These are phyloP conservation scores for Anoplolepis gracilipes DNA, from an alignment of 1,140 invertebrate species.

Conservation along the genomic window DNA sequence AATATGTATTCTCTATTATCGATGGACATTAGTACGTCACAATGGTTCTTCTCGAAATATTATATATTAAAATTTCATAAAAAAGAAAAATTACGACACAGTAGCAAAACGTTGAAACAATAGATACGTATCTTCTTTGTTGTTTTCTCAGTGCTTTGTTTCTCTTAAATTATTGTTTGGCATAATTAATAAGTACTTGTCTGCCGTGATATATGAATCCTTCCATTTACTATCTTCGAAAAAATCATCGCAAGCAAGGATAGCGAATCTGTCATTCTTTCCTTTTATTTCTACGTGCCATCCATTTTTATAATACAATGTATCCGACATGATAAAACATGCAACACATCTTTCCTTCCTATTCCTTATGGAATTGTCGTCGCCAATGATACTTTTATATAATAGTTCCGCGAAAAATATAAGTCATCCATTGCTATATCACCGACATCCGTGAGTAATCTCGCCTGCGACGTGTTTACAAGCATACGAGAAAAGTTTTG, in stretches of 20 bases:
- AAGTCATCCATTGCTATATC: slow-evolving; percentile 18
- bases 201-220: slow-evolving; percentile 31
- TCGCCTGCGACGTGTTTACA: slow-evolving; percentile 42
- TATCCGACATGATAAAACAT: slow-evolving; percentile 1
- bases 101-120: background rate
- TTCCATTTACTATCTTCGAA: background rate
- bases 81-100: background rate
- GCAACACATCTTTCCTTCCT: background rate
- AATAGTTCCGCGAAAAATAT: slow-evolving; percentile 49
- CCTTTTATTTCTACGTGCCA: background rate
- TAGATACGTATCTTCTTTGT: background rate
- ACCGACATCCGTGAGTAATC: slow-evolving; percentile 54
- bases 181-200: background rate
- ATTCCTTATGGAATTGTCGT: background rate
- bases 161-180: slow-evolving; percentile 6
- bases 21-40: background rate
- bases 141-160: slow-evolving; percentile 4
- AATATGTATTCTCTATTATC: background rate
- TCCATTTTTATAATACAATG: slow-evolving; percentile 8
- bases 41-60: background rate
- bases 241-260: background rate
- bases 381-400: slow-evolving; percentile 43
- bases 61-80: background rate
- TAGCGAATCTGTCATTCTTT: slow-evolving; percentile 41
- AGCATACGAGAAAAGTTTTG: slow-evolving; percentile 49